These are phyloP conservation scores for rat (Rattus norvegicus) DNA, from an alignment of 2,113 vertebrate species.

Conservation along the genomic window GRCr8 NC_086021.1:44509501-44510000, in stretches of 20 bases:
- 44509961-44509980: background rate
- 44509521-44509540: too few species aligned
- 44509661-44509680: too few species aligned
- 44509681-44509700: too few species aligned
- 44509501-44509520: too few species aligned
- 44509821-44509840: background rate
- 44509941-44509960: background rate
- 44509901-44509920: background rate
- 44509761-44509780: background rate
- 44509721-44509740: background rate
- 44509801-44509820: background rate
- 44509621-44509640: too few species aligned
- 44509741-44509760: background rate
- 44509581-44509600: too few species aligned
- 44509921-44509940: background rate
- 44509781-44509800: background rate
- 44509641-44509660: too few species aligned
- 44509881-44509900: background rate
- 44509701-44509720: background rate
- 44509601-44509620: too few species aligned
- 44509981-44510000: background rate
- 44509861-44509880: background rate
- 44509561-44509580: too few species aligned
- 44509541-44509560: too few species aligned
- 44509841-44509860: background rate